Conservation (phyloP, 53 echinoderm and acorn worm genomes). For the Hippasteria phrygiana region DNA sequence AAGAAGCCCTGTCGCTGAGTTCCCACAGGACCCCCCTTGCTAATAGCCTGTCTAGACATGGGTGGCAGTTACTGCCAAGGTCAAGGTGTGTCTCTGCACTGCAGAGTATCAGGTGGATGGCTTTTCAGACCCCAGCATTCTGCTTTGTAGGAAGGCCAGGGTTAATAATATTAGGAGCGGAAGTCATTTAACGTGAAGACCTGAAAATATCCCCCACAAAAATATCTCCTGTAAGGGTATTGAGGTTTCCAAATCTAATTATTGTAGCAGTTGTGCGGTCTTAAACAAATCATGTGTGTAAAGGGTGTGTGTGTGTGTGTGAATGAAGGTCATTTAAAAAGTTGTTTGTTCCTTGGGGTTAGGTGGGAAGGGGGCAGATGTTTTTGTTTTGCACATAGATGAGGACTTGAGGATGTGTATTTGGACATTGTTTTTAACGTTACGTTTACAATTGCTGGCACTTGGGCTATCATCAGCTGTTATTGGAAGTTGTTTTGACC, state of each 20-base stretch:
- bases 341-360: constrained; percentile 46
- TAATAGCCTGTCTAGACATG: constrained; percentile 59
- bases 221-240: not conserved
- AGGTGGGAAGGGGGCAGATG: too few relatives aligned
- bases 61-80: constrained; percentile 51
- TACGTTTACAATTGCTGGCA: too few relatives aligned
- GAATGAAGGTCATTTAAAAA: constrained; percentile 37
- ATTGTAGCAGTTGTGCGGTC: not conserved
- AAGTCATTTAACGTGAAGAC: not conserved
- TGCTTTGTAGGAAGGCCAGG: constrained; percentile 5
- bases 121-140: not conserved
- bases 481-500: too few relatives aligned
- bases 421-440: too few relatives aligned
- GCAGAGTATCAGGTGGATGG: constrained; percentile 6
- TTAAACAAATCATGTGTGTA: not conserved
- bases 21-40: constrained; percentile 31
- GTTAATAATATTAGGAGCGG: too few relatives aligned
- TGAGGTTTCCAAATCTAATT: not conserved
- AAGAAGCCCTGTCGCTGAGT: constrained; percentile 48
- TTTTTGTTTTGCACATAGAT: too few relatives aligned
- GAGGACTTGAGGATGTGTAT: too few relatives aligned
- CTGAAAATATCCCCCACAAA: not conserved
- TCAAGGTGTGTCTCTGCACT: constrained; percentile 43
- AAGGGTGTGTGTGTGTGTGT: constrained; percentile 27
- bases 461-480: too few relatives aligned